Base-by-base conservation (phyloP, 2,113 vertebrate species). In the Capreolus pygargus region DNA sequence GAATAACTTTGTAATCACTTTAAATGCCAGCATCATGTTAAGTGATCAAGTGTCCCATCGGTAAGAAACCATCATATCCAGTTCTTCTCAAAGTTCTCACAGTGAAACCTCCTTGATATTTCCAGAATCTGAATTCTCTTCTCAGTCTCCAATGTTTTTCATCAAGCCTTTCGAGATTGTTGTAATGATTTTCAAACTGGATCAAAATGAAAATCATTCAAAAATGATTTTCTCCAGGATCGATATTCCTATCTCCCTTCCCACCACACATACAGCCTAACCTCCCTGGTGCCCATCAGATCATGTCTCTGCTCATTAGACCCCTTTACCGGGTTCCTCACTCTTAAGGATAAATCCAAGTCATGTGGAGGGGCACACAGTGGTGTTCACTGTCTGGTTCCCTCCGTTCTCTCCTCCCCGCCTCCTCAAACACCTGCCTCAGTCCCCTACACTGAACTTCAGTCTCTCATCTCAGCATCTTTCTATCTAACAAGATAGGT, bases 161-260 rank as follows among this genome's bases (percentile, higher is more conserved):
- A 30, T 33, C n/a, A 21, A 1, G 11, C 13, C 28, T 55, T 67
- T 57, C 12, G 17, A 47, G 87, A n/a, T 33, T 13, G 28, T 2
- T 55, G 13, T 19, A 30, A 76, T 39, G 10, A 54, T 64, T 84
- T 85, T 84, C 82, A 86, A 30, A 67, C 11, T 17, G 6, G 45
- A n/a, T n/a, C n/a, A n/a, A n/a, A n/a, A n/a, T n/a, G n/a, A n/a
- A n/a, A n/a, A n/a, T n/a, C n/a, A n/a, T n/a, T n/a, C n/a, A n/a
- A n/a, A n/a, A n/a, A n/a, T n/a, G n/a, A n/a, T n/a, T n/a, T n/a
- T 61, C 36, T 95, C 33, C 64, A 86, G 91, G 39, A 81, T 60
- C 45, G 16, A 39, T 15, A 50, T 39, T 23, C 10, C 5, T n/a
- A 36, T 54, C 52, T 91, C 8, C 39, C 67, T 86, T 90, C 47